Evolutionary conservation across 2,888 invertebrate genomes (phyloP), one percentile per base, ranked within the genome.

Genomic region (Bibio marci): DNA sequence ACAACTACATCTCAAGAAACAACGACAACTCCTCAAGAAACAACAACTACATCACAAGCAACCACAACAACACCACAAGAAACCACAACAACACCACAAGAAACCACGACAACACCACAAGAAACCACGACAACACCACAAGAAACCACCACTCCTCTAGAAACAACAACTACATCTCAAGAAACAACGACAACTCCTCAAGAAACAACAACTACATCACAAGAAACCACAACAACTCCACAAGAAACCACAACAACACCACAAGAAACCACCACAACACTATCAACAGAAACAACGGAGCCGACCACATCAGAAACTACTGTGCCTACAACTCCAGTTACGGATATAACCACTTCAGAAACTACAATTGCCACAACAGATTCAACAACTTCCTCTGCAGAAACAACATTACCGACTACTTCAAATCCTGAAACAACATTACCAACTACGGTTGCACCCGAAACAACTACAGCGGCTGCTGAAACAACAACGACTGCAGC

Each of bases 281-380:
- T 42, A 11, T 4, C 6, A 30, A 30, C 30, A n/a, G 30, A 30
- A 30, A 6, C 14, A 10, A 10, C 30, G n/a, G 5, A 6, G 5
- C 18, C 30, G 8, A 26, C 44, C 14, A 41, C 40, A 44, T 27
- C 41, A 37, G 41, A 48, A 45, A 38, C 48, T 13, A 48, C 51
- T 18, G 51, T 52, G 19, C 48, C 10, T 26, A 26, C 6, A 8
- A 8, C 7, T 8, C 26, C 26, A 26, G n/a, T 26, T 26, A 11
- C 50, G 17, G 47, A 50, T 43, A 44, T 52, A 22, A 52, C 51
- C 35, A 51, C 52, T 22, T 55, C 56, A 3, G 55, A 55, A 7
- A 52, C 50, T 17, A 49, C 56, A 25, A 56, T 56, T 6, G 46
- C 52, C 4, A 48, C 52, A 42, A 45, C 48, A n/a, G n/a, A n/a